These are phyloP conservation scores for Oenanthe melanoleuca DNA, from an alignment of 2,113 vertebrate genomes.

Conservation along the genomic window DNA sequence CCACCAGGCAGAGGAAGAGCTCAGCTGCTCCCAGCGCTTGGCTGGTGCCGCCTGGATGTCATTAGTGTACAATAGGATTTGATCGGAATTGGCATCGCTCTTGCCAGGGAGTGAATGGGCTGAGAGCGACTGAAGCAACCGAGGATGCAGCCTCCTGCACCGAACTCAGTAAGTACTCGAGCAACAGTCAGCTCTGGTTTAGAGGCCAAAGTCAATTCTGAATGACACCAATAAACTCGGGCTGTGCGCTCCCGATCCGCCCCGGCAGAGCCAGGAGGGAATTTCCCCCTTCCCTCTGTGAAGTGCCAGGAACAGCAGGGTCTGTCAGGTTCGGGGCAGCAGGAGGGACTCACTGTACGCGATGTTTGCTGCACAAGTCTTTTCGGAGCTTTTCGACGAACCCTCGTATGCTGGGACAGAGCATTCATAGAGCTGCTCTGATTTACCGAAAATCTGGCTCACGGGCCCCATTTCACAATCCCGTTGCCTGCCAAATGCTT, in stretches of 20 bases:
- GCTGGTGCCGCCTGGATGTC: slow-evolving; percentile 31
- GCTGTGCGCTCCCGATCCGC: neutral
- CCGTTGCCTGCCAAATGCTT: neutral
- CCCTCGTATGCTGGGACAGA: neutral
- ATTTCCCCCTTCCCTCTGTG: neutral
- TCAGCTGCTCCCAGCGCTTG: slow-evolving; percentile 47
- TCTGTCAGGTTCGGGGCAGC: neutral
- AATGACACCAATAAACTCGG: neutral
- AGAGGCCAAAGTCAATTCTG: neutral
- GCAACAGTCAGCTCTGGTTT: neutral
- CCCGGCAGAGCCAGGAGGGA: neutral
- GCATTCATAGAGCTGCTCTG: neutral
- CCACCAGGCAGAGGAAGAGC: slow-evolving; percentile 28
- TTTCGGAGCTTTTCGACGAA: neutral
- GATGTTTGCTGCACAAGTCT: neutral
- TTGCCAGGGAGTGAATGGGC: neutral
- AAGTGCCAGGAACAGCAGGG: neutral
- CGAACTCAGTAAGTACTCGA: neutral
- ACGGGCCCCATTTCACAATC: neutral
- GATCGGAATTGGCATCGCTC: slow-evolving; percentile 22
- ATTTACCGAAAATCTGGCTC: neutral
- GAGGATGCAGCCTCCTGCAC: neutral
- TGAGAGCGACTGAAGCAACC: neutral
- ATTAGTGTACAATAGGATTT: slow-evolving; percentile 18
- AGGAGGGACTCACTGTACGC: neutral